Percentiles rank a stretch among this genome's conserved stretches.
Evolutionary conservation across 1,140 invertebrate genomes (phyloP).

Genomic region (Apis cerana): DNA sequence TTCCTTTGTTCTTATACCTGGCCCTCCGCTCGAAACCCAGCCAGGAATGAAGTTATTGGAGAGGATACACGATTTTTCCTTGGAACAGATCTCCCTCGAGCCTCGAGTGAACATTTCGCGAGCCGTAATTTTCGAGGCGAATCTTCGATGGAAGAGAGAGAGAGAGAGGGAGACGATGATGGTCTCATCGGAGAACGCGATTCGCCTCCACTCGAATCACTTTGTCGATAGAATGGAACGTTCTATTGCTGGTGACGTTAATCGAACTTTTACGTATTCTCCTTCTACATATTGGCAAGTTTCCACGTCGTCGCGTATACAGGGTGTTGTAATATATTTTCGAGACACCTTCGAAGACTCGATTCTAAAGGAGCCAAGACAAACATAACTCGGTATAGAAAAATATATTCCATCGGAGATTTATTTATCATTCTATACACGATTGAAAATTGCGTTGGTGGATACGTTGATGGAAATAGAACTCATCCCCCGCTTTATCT

Average conservation of each 20-base stretch:
- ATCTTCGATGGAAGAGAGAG: background rate
- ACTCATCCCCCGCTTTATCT: too few relatives aligned
- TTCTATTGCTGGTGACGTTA: conserved; percentile 4
- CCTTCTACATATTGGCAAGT: background rate
- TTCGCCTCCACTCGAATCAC: background rate
- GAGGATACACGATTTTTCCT: conserved; percentile 54
- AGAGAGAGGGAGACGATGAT: background rate
- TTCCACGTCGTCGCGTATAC: background rate
- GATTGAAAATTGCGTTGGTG: too few relatives aligned
- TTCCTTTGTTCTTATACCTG: conserved; percentile 65
- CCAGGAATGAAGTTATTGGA: conserved; percentile 62
- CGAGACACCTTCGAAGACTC: too few relatives aligned
- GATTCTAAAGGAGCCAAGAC: too few relatives aligned
- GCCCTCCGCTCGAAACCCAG: conserved; percentile 54
- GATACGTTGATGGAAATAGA: too few relatives aligned
- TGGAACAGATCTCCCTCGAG: background rate
- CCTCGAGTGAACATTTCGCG: background rate
- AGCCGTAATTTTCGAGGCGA: conserved; percentile 35
- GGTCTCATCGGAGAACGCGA: background rate
- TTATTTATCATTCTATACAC: too few relatives aligned
- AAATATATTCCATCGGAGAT: too few relatives aligned
- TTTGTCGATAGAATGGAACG: background rate
- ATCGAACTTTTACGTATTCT: conserved; percentile 1
- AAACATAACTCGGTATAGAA: too few relatives aligned
- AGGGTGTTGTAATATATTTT: too few relatives aligned